phyloP scores from a whole-genome alignment of 2,113 vertebrate genomes.

The Stegastes partitus region DNA sequence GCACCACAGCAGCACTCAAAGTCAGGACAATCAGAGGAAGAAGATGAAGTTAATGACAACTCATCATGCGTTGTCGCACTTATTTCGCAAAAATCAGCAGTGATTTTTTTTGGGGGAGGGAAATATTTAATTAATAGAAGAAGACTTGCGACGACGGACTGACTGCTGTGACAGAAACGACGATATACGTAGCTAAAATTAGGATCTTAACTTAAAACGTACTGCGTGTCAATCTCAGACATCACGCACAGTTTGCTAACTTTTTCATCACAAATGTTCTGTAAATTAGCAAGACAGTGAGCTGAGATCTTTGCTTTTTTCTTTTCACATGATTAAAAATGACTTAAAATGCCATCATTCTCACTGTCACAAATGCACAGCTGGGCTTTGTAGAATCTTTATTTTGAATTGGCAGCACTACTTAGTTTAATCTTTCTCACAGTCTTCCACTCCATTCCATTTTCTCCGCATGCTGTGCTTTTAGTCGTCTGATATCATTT shows the following conservation, averaged over 20 bases:
- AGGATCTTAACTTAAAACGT: constrained; percentile 1
- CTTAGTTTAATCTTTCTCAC: constrained; percentile 21
- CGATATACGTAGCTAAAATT: constrained; percentile 10
- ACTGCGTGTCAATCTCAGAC: constrained; percentile 5
- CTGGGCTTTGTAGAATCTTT: constrained; percentile 8
- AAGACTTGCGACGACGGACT: background rate
- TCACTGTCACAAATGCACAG: constrained; percentile 33
- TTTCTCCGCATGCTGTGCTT: constrained; percentile 26
- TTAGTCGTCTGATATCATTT: constrained; percentile 15
- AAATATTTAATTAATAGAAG: background rate
- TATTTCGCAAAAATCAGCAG: constrained; percentile 1
- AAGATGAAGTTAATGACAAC: constrained; percentile 4
- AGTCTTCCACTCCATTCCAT: constrained; percentile 1
- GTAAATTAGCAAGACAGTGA: constrained; percentile 10
- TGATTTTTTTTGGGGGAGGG: background rate
- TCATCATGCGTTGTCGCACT: background rate
- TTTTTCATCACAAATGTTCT: constrained; percentile 8
- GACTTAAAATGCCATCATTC: constrained; percentile 3
- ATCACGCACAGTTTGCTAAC: background rate
- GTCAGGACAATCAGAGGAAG: constrained; percentile 11
- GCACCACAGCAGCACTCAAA: background rate
- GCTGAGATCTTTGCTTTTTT: constrained; percentile 1
- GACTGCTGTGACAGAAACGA: background rate
- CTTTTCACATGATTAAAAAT: constrained; percentile 30
- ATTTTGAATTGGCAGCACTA: background rate